Percentiles rank a stretch among this genome's conserved stretches.
Evolutionary conservation across 2,113 vertebrate species (phyloP).

Genomic region (Eudorcas thomsonii): DNA sequence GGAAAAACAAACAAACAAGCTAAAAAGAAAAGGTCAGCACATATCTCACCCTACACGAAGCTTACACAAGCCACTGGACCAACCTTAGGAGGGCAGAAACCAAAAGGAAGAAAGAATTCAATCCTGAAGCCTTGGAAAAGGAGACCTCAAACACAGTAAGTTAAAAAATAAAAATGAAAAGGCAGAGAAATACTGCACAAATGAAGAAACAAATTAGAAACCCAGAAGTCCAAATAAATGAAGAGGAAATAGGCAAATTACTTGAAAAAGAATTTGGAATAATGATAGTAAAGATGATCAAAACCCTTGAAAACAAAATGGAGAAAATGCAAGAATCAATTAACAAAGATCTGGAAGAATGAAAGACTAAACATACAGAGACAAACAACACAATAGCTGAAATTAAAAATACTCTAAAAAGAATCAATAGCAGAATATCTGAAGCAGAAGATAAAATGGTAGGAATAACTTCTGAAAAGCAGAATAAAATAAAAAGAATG

Average conservation of each 20-base stretch:
- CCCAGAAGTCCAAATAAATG: neutral
- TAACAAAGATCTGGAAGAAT: neutral
- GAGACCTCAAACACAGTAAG: neutral
- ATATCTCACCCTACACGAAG: neutral
- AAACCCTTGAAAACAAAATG: neutral
- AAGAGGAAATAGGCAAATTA: neutral
- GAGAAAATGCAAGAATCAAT: neutral
- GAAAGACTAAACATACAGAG: neutral
- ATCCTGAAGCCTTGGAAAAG: neutral
- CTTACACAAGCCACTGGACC: neutral
- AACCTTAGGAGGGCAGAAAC: neutral
- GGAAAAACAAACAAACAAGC: neutral
- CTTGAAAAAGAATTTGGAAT: neutral
- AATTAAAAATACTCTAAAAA: neutral
- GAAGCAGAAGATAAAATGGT: neutral
- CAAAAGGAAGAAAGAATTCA: neutral
- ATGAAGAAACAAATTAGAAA: neutral
- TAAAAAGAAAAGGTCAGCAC: neutral
- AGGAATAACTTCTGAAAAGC: neutral
- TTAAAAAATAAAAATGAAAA: neutral
- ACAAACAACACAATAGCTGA: neutral
- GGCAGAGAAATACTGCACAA: neutral
- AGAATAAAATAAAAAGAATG: neutral
- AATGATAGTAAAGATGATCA: neutral
- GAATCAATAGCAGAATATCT: neutral